A percentile compares a stretch with the other conserved stretches of the same genome.
phyloP scores from a whole-genome alignment of 2,797 vertebrate genomes.

The Phrynocephalus guinanensis region DNA sequence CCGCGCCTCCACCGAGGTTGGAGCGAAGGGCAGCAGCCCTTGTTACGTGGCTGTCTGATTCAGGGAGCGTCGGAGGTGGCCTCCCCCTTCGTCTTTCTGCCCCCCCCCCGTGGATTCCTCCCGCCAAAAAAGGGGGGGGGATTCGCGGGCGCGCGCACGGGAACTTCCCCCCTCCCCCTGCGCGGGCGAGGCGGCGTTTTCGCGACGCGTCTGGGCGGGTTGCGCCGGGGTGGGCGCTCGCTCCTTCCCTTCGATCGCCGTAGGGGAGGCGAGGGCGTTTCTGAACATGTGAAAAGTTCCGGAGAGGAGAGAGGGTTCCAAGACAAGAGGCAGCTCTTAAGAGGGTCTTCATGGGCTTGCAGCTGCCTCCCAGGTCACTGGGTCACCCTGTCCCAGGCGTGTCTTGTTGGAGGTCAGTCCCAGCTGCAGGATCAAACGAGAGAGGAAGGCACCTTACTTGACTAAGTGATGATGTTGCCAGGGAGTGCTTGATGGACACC shows the following conservation, averaged over 20 bases:
- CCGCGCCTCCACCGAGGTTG: background rate
- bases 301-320: too few species aligned
- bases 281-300: conserved; percentile 3
- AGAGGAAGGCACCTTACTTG: too few species aligned
- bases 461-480: background rate
- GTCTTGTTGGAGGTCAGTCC: background rate
- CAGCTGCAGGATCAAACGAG: too few species aligned
- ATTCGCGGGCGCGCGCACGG: background rate
- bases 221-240: background rate
- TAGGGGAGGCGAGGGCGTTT: background rate
- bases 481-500: background rate
- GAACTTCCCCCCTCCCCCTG: too few species aligned
- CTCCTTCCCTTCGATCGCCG: background rate
- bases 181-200: too few species aligned
- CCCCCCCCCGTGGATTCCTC: conserved; percentile 14
- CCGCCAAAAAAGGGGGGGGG: background rate
- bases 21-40: too few species aligned
- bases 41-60: too few species aligned
- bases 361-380: background rate
- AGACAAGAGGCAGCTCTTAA: background rate
- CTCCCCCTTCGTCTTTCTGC: background rate
- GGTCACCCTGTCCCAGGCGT: background rate
- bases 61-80: background rate
- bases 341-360: background rate
- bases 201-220: background rate